Evolutionary conservation across 2,113 vertebrate species (phyloP).

Genomic region (Tringa solitaria): DNA sequence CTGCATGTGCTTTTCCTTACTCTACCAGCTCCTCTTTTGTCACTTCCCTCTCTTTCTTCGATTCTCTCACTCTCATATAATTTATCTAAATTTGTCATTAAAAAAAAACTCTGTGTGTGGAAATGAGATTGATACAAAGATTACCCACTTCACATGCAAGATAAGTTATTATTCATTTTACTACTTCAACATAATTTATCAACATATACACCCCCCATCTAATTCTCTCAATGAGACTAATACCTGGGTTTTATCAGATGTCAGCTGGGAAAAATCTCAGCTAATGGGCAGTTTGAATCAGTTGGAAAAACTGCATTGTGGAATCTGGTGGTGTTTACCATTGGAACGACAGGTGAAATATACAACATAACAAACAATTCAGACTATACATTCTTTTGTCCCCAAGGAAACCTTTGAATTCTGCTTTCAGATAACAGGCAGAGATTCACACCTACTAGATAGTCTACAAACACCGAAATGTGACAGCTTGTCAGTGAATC

Average conservation of each 20-base stretch:
- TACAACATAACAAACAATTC: background rate
- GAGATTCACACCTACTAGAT: background rate
- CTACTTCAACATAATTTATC: background rate
- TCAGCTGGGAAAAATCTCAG: background rate
- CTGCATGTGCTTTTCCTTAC: background rate
- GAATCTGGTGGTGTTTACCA: background rate
- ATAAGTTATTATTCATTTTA: background rate
- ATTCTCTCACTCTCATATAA: background rate
- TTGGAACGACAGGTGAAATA: background rate
- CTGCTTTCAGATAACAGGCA: conserved; percentile 13
- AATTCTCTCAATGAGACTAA: background rate
- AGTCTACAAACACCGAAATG: background rate
- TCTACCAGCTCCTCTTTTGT: background rate
- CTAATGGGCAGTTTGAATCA: background rate
- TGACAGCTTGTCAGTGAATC: background rate
- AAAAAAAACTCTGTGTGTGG: background rate
- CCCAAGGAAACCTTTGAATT: background rate
- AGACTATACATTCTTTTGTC: background rate
- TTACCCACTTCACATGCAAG: background rate
- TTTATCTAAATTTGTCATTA: background rate
- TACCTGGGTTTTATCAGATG: background rate
- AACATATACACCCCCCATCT: background rate
- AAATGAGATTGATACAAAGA: background rate
- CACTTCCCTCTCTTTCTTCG: background rate
- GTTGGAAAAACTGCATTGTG: background rate